Evolutionary conservation across 2,888 invertebrate species (phyloP).

Genomic region (Calliphora vomitoria): DNA sequence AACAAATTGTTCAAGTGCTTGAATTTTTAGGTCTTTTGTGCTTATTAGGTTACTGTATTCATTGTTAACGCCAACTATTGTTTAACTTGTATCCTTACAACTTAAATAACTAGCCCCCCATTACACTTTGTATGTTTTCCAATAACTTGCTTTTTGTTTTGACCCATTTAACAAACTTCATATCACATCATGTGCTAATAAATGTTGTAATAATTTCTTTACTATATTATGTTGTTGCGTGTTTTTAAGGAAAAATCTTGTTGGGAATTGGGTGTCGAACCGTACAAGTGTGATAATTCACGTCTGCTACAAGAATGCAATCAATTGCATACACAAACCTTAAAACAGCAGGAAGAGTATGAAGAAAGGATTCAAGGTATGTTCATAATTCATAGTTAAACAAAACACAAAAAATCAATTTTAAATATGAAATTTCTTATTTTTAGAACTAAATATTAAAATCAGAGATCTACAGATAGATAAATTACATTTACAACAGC

Average conservation of each 20-base stretch:
- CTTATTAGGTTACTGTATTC: not conserved
- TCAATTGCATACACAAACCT: slow-evolving; percentile 88
- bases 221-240: slow-evolving; percentile 52
- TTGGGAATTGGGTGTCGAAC: slow-evolving; percentile 90
- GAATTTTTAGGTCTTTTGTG: no score
- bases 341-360: slow-evolving; percentile 88
- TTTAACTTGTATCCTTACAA: not conserved
- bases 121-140: not conserved
- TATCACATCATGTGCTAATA: slow-evolving; percentile 5
- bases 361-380: slow-evolving; percentile 86
- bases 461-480: slow-evolving; percentile 86
- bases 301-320: slow-evolving; percentile 91
- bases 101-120: not conserved
- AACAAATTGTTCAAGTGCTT: no score
- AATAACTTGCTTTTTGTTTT: slow-evolving; percentile 50
- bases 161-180: slow-evolving; percentile 44
- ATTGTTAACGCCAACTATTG: slow-evolving; percentile 15
- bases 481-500: slow-evolving; percentile 85
- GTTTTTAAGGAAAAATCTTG: slow-evolving; percentile 87
- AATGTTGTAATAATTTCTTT: not conserved
- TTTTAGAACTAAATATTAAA: slow-evolving; percentile 85
- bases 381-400: slow-evolving; percentile 22
- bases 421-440: slow-evolving; percentile 13
- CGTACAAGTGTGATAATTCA: slow-evolving; percentile 92
- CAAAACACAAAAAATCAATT: slow-evolving; percentile 8